Conservation (phyloP, 2,113 vertebrate species). For the Galbula dea region DNA sequence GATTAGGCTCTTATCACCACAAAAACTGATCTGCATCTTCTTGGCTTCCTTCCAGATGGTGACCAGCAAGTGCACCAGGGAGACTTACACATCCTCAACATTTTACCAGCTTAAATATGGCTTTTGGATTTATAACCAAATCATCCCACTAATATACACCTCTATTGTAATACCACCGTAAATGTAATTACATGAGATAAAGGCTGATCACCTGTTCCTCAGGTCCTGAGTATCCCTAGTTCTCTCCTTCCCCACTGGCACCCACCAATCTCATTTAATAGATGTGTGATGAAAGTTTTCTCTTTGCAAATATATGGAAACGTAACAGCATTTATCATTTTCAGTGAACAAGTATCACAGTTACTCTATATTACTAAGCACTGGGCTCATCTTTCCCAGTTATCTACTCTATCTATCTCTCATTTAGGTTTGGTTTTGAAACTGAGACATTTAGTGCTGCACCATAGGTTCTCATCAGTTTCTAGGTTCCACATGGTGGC, state of each 20-base stretch:
- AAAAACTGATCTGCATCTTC: neutral
- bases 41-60: neutral
- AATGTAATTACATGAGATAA: neutral
- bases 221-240: neutral
- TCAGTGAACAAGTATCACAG: neutral
- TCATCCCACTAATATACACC: neutral
- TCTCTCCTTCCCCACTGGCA: neutral
- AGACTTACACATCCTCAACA: neutral
- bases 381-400: neutral
- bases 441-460: neutral
- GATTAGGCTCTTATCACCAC: neutral
- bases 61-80: neutral
- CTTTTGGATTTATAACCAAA: neutral
- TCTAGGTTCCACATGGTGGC: neutral
- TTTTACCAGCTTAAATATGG: neutral
- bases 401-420: neutral
- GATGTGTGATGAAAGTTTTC: neutral
- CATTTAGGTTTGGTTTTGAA: neutral
- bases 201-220: neutral
- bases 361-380: neutral
- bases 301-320: neutral
- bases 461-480: neutral
- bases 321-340: accelerated
- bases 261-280: neutral
- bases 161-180: neutral